Evolutionary conservation across 2,113 vertebrate genomes (phyloP).

Genomic region (Empidonax traillii): DNA sequence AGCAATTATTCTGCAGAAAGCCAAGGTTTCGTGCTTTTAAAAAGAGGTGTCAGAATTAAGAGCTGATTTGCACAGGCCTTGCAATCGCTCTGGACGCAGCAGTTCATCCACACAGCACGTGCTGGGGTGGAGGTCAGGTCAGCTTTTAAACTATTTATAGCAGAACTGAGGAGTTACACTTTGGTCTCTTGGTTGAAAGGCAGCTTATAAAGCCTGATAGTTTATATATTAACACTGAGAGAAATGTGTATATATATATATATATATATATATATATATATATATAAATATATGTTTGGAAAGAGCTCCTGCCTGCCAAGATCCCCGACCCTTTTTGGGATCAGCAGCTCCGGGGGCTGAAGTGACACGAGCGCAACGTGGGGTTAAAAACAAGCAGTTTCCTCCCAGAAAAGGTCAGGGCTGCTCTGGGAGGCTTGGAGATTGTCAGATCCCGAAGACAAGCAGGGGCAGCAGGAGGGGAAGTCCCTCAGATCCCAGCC

Average conservation of each 20-base stretch:
- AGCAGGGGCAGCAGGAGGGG: background rate
- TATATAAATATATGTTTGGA: background rate
- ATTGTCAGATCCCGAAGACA: background rate
- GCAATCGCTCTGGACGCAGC: background rate
- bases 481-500: background rate
- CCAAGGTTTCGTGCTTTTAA: background rate
- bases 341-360: background rate
- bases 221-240: background rate
- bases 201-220: background rate
- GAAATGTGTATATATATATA: background rate
- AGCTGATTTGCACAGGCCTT: background rate
- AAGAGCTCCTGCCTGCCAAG: background rate
- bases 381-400: background rate
- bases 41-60: background rate
- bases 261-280: too few species aligned
- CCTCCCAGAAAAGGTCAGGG: background rate
- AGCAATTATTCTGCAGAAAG: background rate
- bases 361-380: fast-evolving
- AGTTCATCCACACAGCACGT: background rate
- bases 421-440: background rate
- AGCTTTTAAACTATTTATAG: background rate
- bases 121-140: background rate
- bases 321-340: background rate
- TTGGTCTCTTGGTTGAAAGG: background rate
- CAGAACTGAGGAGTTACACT: background rate